phyloP scores from a whole-genome alignment of 2,888 invertebrate species.

The Periphyllus acericola region DNA sequence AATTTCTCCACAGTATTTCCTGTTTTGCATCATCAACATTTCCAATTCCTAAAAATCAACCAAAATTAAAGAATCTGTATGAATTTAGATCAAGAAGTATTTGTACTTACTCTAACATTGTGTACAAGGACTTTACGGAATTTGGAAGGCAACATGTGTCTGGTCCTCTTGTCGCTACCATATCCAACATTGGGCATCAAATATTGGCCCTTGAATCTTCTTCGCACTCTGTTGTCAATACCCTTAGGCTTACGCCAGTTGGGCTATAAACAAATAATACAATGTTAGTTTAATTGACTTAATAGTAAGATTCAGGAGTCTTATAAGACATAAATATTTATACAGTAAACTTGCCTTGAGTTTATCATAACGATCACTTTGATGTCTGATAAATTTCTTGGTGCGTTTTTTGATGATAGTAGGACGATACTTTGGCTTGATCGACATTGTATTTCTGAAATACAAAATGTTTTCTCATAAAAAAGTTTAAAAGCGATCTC shows the following conservation, averaged over 20 bases:
- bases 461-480: neutral
- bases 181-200: slow-evolving; percentile 99
- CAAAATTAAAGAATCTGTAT: slow-evolving; percentile 11
- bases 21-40: slow-evolving; percentile 98
- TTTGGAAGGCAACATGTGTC: slow-evolving; percentile 97
- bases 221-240: slow-evolving; percentile 99
- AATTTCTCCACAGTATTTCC: slow-evolving; percentile 97
- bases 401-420: slow-evolving; percentile 96
- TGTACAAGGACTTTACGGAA: slow-evolving; percentile 95
- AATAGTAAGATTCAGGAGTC: neutral
- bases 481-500: neutral
- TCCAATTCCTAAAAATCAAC: slow-evolving; percentile 82
- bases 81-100: neutral
- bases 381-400: slow-evolving; percentile 98
- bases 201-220: slow-evolving; percentile 98
- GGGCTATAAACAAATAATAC: slow-evolving; percentile 71
- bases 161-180: slow-evolving; percentile 92
- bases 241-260: slow-evolving; percentile 99
- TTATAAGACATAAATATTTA: neutral
- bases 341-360: slow-evolving; percentile 76
- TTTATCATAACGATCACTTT: slow-evolving; percentile 97
- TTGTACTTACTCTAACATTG: slow-evolving; percentile 78
- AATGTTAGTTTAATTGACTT: neutral
- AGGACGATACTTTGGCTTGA: slow-evolving; percentile 88
- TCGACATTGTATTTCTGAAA: slow-evolving; percentile 74